Conservation (phyloP, 2,113 vertebrate species). For the Delphinapterus leucas region DNA sequence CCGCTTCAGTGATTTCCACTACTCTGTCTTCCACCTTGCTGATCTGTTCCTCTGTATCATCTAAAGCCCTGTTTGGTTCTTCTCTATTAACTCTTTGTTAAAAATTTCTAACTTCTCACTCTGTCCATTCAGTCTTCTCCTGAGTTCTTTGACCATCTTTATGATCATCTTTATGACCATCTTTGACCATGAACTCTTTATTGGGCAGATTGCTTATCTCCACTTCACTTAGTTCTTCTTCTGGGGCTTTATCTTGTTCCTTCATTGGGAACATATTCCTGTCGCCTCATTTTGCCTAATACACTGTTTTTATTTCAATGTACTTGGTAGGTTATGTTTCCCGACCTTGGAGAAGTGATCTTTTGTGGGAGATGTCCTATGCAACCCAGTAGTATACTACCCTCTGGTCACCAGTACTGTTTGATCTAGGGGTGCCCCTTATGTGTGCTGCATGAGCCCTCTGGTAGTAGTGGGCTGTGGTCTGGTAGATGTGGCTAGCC, state of each 20-base stretch:
- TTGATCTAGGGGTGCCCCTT: not conserved
- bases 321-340: not conserved
- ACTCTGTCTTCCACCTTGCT: not conserved
- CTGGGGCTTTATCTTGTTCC: not conserved
- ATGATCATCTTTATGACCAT: not conserved
- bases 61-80: not conserved
- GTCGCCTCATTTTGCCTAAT: not conserved
- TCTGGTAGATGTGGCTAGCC: too few species aligned
- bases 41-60: not conserved
- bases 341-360: not conserved
- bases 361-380: not conserved
- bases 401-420: not conserved
- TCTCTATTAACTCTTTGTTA: not conserved
- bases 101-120: not conserved
- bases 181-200: not conserved
- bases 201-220: not conserved
- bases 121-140: not conserved
- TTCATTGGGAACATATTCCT: not conserved
- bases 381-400: not conserved
- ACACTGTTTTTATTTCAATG: not conserved
- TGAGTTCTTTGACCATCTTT: not conserved
- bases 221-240: not conserved
- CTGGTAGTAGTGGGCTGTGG: too few species aligned
- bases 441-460: too few species aligned
- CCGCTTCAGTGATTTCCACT: not conserved